Conservation (phyloP, 2,797 vertebrate species). For the Calcarius lapponicus region DNA sequence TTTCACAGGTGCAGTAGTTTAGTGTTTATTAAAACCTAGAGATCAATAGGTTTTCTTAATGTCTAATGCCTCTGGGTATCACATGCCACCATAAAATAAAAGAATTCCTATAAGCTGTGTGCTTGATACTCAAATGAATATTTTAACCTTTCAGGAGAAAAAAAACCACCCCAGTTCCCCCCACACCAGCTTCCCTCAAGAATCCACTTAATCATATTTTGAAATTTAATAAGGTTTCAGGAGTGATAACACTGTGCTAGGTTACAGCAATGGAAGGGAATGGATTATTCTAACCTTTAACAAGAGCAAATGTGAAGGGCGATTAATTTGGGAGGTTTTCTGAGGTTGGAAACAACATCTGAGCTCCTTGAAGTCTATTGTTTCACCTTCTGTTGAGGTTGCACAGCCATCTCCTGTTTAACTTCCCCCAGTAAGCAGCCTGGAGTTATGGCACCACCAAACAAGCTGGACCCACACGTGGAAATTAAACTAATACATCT, state of each 20-base stretch:
- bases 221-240: constrained; percentile 44
- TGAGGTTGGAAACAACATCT: not conserved
- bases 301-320: not conserved
- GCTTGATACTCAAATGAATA: constrained; percentile 18
- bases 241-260: not conserved
- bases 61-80: not conserved
- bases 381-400: not conserved
- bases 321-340: not conserved
- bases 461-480: not conserved
- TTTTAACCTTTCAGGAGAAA: constrained; percentile 44
- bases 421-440: not conserved
- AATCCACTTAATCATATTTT: constrained; percentile 54
- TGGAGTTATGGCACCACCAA: not conserved
- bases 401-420: not conserved
- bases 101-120: not conserved
- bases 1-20: not conserved
- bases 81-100: not conserved
- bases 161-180: not conserved
- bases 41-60: not conserved
- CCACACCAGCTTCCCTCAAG: not conserved
- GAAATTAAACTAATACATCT: not conserved
- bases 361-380: not conserved
- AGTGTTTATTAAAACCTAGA: constrained; percentile 23
- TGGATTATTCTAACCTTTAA: constrained; percentile 62
- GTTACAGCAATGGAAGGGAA: constrained; percentile 28